Evolutionary conservation across 2,113 vertebrate species (phyloP).

Genomic region (Cochlearius cochlearius): DNA sequence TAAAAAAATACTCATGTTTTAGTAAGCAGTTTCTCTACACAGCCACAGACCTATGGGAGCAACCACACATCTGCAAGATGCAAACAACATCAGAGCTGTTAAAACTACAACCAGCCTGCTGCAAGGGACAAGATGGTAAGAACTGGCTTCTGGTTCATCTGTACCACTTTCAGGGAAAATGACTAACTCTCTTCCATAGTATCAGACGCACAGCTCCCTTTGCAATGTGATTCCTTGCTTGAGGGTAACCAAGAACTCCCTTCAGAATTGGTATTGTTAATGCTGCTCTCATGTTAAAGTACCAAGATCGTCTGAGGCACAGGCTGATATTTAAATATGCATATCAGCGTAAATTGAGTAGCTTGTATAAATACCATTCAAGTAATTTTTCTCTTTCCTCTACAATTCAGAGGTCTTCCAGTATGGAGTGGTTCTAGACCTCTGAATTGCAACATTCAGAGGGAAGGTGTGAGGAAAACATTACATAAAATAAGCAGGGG

Average conservation of each 20-base stretch:
- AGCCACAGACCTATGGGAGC: slow-evolving; percentile 49
- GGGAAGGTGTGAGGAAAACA: not conserved
- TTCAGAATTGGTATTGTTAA: not conserved
- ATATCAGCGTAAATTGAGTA: not conserved
- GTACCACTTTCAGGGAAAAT: not conserved
- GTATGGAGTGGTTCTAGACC: not conserved
- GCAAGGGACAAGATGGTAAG: not conserved
- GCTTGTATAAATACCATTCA: not conserved
- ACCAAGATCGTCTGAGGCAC: not conserved
- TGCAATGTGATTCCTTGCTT: not conserved
- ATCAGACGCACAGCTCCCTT: not conserved
- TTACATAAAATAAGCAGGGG: not conserved
- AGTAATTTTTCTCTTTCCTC: not conserved
- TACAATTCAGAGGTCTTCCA: not conserved
- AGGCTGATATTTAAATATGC: not conserved
- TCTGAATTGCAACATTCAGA: not conserved
- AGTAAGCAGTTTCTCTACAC: slow-evolving; percentile 68
- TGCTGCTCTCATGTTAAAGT: not conserved
- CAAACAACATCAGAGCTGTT: slow-evolving; percentile 34
- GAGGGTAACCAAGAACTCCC: not conserved
- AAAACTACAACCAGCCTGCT: not conserved
- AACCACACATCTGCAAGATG: slow-evolving; percentile 56
- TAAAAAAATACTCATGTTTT: slow-evolving; percentile 67
- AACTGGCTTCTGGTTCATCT: not conserved
- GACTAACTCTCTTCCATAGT: not conserved